A percentile compares a stretch with the other conserved stretches of the same genome.
Conservation (phyloP, 2,113 vertebrate genomes). For the Fulmarus glacialis region DNA sequence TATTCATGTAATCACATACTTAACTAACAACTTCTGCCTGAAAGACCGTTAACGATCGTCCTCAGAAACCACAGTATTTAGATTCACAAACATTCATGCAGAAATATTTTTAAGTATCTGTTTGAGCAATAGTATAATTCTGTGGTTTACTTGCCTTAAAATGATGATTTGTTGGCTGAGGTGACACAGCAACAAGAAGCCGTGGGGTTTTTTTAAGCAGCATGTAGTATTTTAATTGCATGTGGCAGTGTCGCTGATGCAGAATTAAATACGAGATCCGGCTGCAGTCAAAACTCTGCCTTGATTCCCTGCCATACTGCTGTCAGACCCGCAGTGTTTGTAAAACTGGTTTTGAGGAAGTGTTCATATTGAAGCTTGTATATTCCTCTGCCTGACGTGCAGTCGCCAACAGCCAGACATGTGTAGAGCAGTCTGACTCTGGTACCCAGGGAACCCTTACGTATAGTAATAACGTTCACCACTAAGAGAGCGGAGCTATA, state of each 20-base stretch:
- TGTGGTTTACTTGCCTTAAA: background rate
- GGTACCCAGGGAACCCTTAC: background rate
- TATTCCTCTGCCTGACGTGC: background rate
- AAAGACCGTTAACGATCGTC: rapidly evolving
- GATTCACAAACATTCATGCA: background rate
- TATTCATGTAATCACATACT: background rate
- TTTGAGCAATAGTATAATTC: background rate
- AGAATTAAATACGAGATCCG: background rate
- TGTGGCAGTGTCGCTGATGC: background rate
- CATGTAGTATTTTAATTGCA: background rate
- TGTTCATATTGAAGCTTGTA: background rate
- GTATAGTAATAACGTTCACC: background rate
- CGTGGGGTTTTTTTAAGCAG: background rate
- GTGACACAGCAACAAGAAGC: background rate
- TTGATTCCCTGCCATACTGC: background rate
- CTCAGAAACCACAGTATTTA: background rate
- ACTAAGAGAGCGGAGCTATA: background rate
- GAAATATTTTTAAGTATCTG: background rate
- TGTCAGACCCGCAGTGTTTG: background rate
- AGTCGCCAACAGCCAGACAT: background rate
- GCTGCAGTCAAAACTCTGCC: background rate
- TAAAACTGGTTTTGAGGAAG: background rate
- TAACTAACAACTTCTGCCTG: background rate
- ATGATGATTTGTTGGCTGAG: background rate
- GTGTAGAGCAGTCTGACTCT: background rate